Evolutionary conservation across 2,113 vertebrate genomes (phyloP), one percentile per base, ranked within the genome.

Genomic region (Eurypyga helias): DNA sequence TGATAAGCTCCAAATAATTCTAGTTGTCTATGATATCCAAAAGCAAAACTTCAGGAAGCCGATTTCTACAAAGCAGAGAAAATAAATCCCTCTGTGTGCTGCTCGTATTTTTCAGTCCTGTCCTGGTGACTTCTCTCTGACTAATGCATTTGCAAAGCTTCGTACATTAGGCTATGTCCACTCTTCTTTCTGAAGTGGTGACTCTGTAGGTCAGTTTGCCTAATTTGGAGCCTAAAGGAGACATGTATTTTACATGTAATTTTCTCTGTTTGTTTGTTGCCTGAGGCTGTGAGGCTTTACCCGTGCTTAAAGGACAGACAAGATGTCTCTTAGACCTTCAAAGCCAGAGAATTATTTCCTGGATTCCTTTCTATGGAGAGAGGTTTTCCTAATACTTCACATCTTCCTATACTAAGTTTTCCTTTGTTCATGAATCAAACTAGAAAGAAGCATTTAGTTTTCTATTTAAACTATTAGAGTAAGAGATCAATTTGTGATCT

Each of bases 401-500:
- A 78, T 72, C 41, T 89, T 70, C 31, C 62, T 69, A 72, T 52
- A 62, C 33, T 15, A 88, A 87, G 31, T 62, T 90, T 91, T 84
- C 48, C 24, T 90, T 92, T 87, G 60, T 49, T 78, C 17, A 69
- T n/a, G 13, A 92, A 88, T 79, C 54, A 81, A 91, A 80, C 36
- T 65, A 85, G 62, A 57, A 92, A 83, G 24, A 29, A 79, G 36
- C 52, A 93, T 96, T 96, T 66, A 67, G 41, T 66, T 92, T 62
- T 94, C 83, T 94, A 71, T 77, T 69, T 95, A 69, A 91, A 61
- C 69, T 80, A 91, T 51, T 75, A 83, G 19, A 83, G 61, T 85
- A 94, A 91, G 12, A 90, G 60, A 97, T 89, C 72, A 91, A 80
- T 96, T 91, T 90, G 77, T 93, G 69, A 96, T 75, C n/a, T 93